Percentiles rank a stretch among this genome's conserved stretches.
phyloP scores from a whole-genome alignment of 1,140 invertebrate species.

The Brachionus koreanus region DNA sequence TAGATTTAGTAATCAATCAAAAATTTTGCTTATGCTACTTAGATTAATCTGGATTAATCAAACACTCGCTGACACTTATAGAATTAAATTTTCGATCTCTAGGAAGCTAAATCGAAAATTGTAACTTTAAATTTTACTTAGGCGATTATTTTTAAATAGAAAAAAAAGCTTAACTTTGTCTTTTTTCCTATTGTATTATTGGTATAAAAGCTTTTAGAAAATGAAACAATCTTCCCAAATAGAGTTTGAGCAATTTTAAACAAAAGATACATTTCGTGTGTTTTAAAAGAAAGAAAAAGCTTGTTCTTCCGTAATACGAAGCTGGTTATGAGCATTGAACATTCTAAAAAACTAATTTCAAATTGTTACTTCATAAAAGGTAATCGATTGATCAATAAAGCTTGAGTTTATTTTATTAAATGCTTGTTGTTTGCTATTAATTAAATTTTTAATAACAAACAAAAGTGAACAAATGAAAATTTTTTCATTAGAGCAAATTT shows the following conservation, averaged over 20 bases:
- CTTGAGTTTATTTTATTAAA: background rate
- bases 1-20: constrained; percentile 25
- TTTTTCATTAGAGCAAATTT: background rate
- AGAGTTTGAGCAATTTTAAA: background rate
- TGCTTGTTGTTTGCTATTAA: constrained; percentile 1
- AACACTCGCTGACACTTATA: constrained; percentile 6
- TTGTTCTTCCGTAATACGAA: background rate
- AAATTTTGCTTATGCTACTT: background rate
- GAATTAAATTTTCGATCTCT: background rate
- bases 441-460: constrained; percentile 6
- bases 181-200: background rate
- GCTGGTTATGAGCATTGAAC: background rate
- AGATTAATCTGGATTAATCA: constrained; percentile 28
- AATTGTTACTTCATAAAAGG: background rate
- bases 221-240: background rate
- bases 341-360: background rate
- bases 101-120: background rate
- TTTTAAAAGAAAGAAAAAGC: background rate
- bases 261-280: background rate
- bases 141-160: background rate
- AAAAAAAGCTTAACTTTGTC: background rate
- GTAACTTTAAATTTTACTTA: background rate
- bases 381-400: background rate
- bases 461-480: background rate
- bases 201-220: background rate